Evolutionary conservation across 2,888 invertebrate genomes (phyloP).

Genomic region (Cyaniris semiargus): DNA sequence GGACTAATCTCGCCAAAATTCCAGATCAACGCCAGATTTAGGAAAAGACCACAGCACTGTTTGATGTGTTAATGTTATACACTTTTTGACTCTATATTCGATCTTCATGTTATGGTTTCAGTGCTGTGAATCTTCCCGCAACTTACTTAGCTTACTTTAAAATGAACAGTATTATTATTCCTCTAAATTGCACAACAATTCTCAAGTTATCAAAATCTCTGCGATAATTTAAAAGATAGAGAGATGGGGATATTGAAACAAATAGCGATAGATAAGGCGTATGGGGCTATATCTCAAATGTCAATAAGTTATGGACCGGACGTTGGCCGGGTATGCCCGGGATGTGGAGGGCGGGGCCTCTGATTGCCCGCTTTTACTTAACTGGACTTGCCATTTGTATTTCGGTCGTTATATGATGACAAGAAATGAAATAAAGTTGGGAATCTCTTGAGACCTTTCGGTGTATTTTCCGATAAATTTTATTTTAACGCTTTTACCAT

Average conservation of each 20-base stretch:
- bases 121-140: too few species aligned
- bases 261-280: conserved; percentile 7
- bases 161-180: too few species aligned
- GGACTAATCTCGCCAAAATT: too few species aligned
- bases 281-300: conserved; percentile 9
- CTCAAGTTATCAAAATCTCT: neutral
- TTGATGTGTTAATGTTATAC: too few species aligned
- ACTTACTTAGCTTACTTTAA: too few species aligned
- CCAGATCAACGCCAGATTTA: too few species aligned
- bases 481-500: too few species aligned
- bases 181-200: neutral
- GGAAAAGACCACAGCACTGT: too few species aligned
- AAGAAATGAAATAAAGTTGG: neutral
- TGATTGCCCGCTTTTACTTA: conserved; percentile 1
- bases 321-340: neutral
- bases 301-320: neutral
- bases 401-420: neutral
- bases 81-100: too few species aligned
- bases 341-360: neutral
- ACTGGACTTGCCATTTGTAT: neutral
- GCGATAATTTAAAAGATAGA: neutral
- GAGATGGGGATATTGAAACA: neutral
- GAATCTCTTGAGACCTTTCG: neutral
- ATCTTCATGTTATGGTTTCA: too few species aligned
- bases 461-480: neutral